These are phyloP conservation scores for Herpetotheres cachinnans DNA, from an alignment of 2,113 vertebrate species.

Conservation along the genomic window DNA sequence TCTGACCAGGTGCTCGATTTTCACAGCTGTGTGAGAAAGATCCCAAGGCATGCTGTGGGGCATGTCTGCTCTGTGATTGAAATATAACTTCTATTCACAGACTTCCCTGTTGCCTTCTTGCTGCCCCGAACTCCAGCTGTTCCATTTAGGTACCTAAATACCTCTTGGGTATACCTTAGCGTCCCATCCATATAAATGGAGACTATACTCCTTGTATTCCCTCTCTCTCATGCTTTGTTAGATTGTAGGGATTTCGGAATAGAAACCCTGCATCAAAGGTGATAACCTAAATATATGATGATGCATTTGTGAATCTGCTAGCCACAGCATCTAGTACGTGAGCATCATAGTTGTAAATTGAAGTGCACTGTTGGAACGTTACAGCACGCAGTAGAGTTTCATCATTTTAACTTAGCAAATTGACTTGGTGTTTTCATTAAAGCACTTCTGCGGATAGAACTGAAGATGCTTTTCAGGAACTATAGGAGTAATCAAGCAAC, in stretches of 20 bases:
- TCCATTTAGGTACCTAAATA: not conserved
- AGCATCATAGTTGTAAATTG: not conserved
- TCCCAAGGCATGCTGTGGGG: not conserved
- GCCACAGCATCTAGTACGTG: not conserved
- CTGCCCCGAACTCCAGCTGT: not conserved
- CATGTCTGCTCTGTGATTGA: not conserved
- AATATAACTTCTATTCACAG: not conserved
- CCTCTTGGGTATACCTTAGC: not conserved
- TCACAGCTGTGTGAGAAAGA: not conserved
- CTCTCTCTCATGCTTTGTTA: not conserved
- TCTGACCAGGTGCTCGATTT: not conserved
- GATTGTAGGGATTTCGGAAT: not conserved
- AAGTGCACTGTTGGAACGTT: not conserved
- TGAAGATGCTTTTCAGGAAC: not conserved
- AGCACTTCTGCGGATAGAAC: not conserved
- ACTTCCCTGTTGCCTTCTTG: not conserved
- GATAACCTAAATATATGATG: not conserved
- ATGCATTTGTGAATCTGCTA: not conserved
- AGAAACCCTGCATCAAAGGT: not conserved
- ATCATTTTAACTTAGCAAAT: not conserved
- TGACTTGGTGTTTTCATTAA: not conserved
- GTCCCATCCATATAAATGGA: not conserved
- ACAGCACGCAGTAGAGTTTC: not conserved
- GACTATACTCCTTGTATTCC: not conserved
- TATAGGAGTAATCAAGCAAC: not conserved